A percentile compares a stretch with the other conserved stretches of the same genome.
Evolutionary conservation across 1,140 invertebrate species (phyloP).

Genomic region (Mizuhopecten yessoensis): DNA sequence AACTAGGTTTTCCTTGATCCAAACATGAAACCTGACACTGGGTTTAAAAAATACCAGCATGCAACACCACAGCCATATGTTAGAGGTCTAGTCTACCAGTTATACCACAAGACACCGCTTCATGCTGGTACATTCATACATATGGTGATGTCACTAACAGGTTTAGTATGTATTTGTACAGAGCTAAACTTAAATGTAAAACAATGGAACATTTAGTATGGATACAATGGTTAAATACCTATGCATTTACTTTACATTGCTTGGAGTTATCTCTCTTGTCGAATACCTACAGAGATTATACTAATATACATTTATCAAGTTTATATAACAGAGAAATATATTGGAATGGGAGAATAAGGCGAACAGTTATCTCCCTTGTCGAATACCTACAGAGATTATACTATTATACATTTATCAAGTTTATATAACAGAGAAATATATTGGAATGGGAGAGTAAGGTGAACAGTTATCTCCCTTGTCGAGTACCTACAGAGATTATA

Average conservation of each 20-base stretch:
- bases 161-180: not conserved
- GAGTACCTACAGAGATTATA: not conserved
- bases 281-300: not conserved
- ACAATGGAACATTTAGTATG: too few species aligned
- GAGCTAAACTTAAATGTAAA: too few species aligned
- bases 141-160: too few species aligned
- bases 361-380: not conserved
- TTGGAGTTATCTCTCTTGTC: not conserved
- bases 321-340: not conserved
- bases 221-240: too few species aligned
- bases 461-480: not conserved
- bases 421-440: not conserved
- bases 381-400: not conserved
- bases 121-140: not conserved
- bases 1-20: not conserved
- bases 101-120: conserved; percentile 31
- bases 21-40: not conserved
- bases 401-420: not conserved
- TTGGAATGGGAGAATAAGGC: not conserved
- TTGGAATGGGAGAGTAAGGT: not conserved
- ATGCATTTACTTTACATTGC: not conserved
- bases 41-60: not conserved
- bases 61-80: not conserved
- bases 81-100: not conserved
- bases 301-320: not conserved